Evolutionary conservation across 2,113 vertebrate genomes (phyloP).

Genomic region (Potamarius usumacintae): DNA sequence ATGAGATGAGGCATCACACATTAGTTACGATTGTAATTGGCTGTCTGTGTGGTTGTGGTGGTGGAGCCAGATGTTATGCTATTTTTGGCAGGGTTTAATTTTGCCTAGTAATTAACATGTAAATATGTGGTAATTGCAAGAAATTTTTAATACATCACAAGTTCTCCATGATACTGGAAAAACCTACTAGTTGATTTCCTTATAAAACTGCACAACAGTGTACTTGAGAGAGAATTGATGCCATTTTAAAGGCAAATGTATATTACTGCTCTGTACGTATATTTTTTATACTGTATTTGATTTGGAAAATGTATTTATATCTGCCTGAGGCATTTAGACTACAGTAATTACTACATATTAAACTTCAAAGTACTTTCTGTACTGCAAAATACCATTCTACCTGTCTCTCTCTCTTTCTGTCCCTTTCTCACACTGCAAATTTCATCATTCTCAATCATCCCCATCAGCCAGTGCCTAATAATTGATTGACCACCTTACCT

Average conservation of each 20-base stretch:
- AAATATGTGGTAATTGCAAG: background rate
- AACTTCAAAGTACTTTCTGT: background rate
- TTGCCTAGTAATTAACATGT: background rate
- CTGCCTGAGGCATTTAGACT: background rate
- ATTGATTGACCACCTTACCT: conserved; percentile 28
- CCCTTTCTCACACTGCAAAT: background rate
- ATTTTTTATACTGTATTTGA: background rate
- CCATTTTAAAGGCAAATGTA: background rate
- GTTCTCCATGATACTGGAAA: background rate
- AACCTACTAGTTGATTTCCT: background rate
- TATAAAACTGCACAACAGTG: background rate
- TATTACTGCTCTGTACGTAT: background rate
- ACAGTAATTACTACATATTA: background rate
- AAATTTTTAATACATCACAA: background rate
- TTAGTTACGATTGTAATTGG: conserved; percentile 12
- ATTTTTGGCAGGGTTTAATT: background rate
- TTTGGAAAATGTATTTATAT: background rate
- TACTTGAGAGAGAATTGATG: background rate
- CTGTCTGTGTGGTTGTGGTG: background rate
- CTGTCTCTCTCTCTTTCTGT: background rate
- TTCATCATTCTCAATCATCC: conserved; percentile 25
- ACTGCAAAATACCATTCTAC: background rate
- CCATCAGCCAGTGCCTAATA: conserved; percentile 27
- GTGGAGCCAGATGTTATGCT: background rate
- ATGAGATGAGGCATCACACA: background rate